These are phyloP conservation scores for Halocaridina rubra DNA, from an alignment of 2,888 invertebrate genomes.

Conservation along the genomic window DNA sequence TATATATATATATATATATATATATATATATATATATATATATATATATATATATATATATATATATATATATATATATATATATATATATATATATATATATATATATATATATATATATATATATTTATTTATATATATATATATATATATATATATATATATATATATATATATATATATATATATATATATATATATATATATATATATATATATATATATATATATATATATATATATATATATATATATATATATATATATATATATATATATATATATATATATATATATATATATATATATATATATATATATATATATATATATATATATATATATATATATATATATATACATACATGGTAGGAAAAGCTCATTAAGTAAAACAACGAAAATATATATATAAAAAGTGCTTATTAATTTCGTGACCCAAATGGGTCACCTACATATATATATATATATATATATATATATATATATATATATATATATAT, in stretches of 20 bases:
- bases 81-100: background rate
- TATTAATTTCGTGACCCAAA: too few species aligned
- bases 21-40: too few species aligned
- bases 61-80: background rate
- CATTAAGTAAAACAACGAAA: too few species aligned
- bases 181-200: background rate
- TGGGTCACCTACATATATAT: background rate
- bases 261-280: too few species aligned
- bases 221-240: too few species aligned
- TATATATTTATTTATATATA: background rate
- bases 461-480: background rate
- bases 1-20: too few species aligned
- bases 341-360: background rate
- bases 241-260: too few species aligned
- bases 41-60: too few species aligned
- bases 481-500: background rate
- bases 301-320: too few species aligned
- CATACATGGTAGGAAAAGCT: too few species aligned
- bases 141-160: background rate
- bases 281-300: too few species aligned
- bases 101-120: background rate
- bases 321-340: background rate
- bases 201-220: background rate
- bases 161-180: background rate
- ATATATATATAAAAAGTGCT: too few species aligned